phyloP scores from a whole-genome alignment of 2,888 invertebrate species.

The Bombylius major region DNA sequence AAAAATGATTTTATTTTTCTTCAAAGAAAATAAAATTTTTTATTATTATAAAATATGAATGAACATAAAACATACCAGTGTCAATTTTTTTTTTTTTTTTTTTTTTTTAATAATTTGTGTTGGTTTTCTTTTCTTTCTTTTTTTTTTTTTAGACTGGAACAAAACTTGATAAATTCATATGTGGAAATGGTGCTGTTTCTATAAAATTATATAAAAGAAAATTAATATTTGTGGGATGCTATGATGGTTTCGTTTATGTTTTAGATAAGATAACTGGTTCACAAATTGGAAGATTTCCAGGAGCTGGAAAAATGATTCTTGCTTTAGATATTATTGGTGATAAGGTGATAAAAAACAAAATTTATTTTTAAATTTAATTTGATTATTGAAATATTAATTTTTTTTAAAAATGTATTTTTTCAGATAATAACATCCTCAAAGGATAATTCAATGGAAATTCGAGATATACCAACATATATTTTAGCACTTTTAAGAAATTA shows the following conservation, averaged over 20 bases:
- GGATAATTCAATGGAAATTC: conserved; percentile 50
- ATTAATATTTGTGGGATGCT: conserved; percentile 57
- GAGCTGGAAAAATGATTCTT: conserved; percentile 58
- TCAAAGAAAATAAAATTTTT: too few species aligned
- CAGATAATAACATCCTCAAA: conserved; percentile 58
- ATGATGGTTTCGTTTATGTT: conserved; percentile 65
- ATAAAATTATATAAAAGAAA: conserved; percentile 51
- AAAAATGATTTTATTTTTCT: too few species aligned
- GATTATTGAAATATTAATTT: neutral
- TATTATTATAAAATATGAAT: too few species aligned
- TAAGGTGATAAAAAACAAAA: conserved; percentile 35
- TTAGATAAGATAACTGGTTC: conserved; percentile 40
- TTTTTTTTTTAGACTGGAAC: conserved; percentile 46
- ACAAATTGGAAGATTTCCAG: conserved; percentile 50
- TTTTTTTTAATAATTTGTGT: too few species aligned
- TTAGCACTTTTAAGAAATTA: conserved; percentile 3
- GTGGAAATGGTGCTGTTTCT: conserved; percentile 61
- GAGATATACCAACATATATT: conserved; percentile 44
- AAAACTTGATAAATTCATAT: conserved; percentile 44
- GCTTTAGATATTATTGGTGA: conserved; percentile 53
- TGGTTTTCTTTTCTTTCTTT: neutral
- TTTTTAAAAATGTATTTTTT: conserved; percentile 24
- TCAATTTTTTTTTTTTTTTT: too few species aligned
- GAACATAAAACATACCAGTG: too few species aligned
- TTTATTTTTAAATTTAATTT: neutral